Evolutionary conservation across 2,888 invertebrate species (phyloP), one percentile per base, ranked within the genome.

Genomic region (Bursaphelenchus okinawaensis): DNA sequence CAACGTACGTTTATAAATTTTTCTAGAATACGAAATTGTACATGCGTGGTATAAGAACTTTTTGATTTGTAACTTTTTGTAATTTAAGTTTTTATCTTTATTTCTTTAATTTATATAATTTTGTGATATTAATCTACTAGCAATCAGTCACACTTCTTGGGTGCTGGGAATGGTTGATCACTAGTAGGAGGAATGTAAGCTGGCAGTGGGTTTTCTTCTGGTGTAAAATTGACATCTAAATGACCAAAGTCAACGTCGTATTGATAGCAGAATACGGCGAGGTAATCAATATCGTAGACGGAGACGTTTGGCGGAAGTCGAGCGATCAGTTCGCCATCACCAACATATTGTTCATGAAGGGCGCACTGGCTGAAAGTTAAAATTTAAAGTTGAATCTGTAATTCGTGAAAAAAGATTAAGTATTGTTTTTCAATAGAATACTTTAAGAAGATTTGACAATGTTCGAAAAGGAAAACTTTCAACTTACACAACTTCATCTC

Each of bases 181-280:
- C 55, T 50, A 22, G 75, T 28, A 6, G 74, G 74, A 0, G 79
- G 78, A 8, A 79, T 73, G 52, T 60, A 75, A 0, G 79, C 74
- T 9, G 79, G 79, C 19, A 79, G 75, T 3, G 72, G 71, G 31
- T 70, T 70, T 29, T 68, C 63, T 31, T 72, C 63, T 16, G 72
- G 70, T 4, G 70, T 65, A 23, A 79, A 55, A 20, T 70, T 63
- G 23, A 77, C 58, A 7, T 64, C 65, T 51, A 79, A 59, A 56
- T 79, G 77, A 7, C 80, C 80, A 61, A 80, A 80, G 65, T 80
- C 76, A 6, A 72, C 72, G 40, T 76, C 73, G 61, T 72, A 72
- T 51, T 74, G 70, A 50, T 74, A 72, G 24, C 72, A 69, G 23
- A 72, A 75, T 8, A 80, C 71, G 23, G 73, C 70, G 22, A 80